Conservation (phyloP, 2,888 invertebrate genomes). For the Scrobipalpa costella region DNA sequence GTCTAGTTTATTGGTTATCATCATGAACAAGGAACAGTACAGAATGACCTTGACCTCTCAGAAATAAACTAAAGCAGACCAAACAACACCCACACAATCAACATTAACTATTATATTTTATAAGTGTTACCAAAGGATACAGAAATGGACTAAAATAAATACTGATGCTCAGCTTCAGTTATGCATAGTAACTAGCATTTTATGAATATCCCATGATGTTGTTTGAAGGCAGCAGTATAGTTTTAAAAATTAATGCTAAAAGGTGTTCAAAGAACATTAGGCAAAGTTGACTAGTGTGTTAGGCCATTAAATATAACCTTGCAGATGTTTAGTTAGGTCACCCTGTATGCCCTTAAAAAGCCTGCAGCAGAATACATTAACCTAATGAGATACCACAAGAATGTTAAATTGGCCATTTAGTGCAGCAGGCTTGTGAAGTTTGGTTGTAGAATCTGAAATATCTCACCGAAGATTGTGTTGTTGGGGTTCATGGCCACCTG, state of each 20-base stretch:
- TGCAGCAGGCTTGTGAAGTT: not conserved
- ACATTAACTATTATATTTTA: not conserved
- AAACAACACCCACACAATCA: conserved; percentile 8
- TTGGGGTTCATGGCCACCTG: conserved; percentile 94
- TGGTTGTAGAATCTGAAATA: not conserved
- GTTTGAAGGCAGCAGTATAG: not conserved
- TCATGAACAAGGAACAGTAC: conserved; percentile 60
- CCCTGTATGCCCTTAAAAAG: conserved; percentile 6
- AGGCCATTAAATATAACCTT: conserved; percentile 4
- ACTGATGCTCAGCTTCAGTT: too few relatives aligned
- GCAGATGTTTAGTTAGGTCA: not conserved
- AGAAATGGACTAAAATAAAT: not conserved
- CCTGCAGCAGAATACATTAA: not conserved
- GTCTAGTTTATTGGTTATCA: conserved; percentile 83
- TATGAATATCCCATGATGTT: not conserved
- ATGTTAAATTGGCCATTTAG: too few relatives aligned
- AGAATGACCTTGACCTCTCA: not conserved
- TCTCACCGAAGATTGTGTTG: conserved; percentile 91
- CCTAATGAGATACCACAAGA: not conserved
- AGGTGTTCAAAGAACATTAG: not conserved
- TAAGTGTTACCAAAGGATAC: not conserved
- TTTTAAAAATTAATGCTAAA: not conserved
- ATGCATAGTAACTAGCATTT: too few relatives aligned
- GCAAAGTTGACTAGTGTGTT: not conserved
- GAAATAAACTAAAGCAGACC: not conserved